Evolutionary conservation across 1,140 invertebrate species (phyloP), one percentile per base, ranked within the genome.

Genomic region (Atta texana): DNA sequence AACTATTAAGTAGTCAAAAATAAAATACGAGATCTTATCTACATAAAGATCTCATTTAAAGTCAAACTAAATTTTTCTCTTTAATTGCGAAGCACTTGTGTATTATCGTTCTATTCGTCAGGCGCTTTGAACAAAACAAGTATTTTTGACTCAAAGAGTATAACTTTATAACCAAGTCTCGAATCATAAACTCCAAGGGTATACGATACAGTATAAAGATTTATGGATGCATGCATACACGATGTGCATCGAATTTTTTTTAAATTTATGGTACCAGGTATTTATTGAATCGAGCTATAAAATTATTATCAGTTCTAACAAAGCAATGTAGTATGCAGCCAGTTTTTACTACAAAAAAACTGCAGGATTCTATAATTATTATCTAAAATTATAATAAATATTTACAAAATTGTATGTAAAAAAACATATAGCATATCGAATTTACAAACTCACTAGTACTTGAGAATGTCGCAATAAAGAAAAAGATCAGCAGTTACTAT

Each of bases 211-310:
- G 34, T 66, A 59, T 24, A 76, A 31, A 44, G 53, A 87, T 89
- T 90, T 90, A 90, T 77, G 88, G 55, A 18, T 57, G 24, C 53
- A 66, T 87, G 88, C 78, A 89, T 87, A 89, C 28, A 55, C 57
- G 76, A 84, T 89, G 77, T 53, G 59, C 53, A 71, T 87, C 34
- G n/a, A 63, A 82, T 74, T 74, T 34, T 51, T 51, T 66, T 72
- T 84, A 61, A 76, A 31, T 90, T 90, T 90, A 90, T 51, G 88
- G 66, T 31, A 31, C 51, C 59, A 44, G 59, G 24, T n/a, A n/a
- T 90, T 87, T 85, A 75, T 75, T 28, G 64, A 85, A 28, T 76
- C 28, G 18, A 44, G 51, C 31, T 80, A 31, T 85, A 88, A 90
- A 88, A 61, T 71, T 34, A 57, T 14, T 72, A 75, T 89, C 69